A percentile compares a stretch with the other conserved stretches of the same genome.
Conservation (phyloP, 2,797 vertebrate genomes). For the Hyperoplus immaculatus region DNA sequence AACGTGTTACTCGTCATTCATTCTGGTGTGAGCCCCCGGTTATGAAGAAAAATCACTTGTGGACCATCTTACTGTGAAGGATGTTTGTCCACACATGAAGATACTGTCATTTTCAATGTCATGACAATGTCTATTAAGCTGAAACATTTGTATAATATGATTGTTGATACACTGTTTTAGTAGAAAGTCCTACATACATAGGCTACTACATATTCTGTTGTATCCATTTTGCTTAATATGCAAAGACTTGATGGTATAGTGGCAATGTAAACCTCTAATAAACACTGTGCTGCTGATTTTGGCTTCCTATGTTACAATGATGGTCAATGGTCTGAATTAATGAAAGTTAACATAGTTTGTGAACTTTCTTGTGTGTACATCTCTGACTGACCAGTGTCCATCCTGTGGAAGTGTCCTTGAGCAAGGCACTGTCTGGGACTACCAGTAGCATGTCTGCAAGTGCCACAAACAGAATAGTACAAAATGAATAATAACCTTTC, state of each 20-base stretch:
- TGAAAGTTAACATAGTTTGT: not conserved
- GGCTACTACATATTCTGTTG: slow-evolving; percentile 6
- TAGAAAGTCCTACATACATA: slow-evolving; percentile 11
- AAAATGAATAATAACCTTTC: not conserved
- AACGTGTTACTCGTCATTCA: slow-evolving; percentile 2
- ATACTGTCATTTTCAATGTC: slow-evolving; percentile 27
- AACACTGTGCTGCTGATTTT: slow-evolving; percentile 64
- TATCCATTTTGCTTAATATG: slow-evolving; percentile 42
- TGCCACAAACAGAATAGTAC: not conserved
- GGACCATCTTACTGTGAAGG: slow-evolving; percentile 58
- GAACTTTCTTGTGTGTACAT: not conserved
- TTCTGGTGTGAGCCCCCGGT: not conserved
- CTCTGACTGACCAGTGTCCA: not conserved
- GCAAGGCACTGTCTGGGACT: not conserved
- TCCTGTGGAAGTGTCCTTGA: not conserved
- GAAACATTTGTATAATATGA: slow-evolving; percentile 25
- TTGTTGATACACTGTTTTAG: not conserved
- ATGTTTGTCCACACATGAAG: slow-evolving; percentile 18
- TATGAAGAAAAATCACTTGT: slow-evolving; percentile 6
- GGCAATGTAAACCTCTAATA: slow-evolving; percentile 58
- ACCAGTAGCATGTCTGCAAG: not conserved
- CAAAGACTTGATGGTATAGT: slow-evolving; percentile 58
- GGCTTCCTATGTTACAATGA: not conserved
- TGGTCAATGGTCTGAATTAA: not conserved
- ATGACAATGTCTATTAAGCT: slow-evolving; percentile 19